These are phyloP conservation scores for Lepidothrix coronata DNA, from an alignment of 2,113 vertebrate genomes.

Conservation along the genomic window DNA sequence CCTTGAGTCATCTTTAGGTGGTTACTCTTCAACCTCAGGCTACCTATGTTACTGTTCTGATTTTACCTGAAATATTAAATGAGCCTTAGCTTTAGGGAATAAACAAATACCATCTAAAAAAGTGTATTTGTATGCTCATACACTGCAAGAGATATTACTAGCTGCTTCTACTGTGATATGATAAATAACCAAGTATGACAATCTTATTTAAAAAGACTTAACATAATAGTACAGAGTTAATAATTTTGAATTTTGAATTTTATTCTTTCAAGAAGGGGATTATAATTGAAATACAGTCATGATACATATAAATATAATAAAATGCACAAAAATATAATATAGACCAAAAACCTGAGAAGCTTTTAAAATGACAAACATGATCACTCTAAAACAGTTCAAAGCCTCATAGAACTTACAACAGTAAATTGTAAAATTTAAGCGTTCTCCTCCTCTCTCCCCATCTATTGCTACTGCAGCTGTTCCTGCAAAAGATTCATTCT, in stretches of 20 bases:
- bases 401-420: background rate
- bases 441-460: background rate
- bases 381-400: background rate
- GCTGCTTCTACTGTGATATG: background rate
- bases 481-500: background rate
- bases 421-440: background rate
- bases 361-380: background rate
- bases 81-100: background rate
- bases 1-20: background rate
- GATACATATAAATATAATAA: background rate
- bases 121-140: background rate
- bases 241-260: background rate
- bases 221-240: background rate
- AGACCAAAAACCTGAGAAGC: background rate
- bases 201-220: background rate
- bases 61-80: conserved; percentile 6
- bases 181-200: background rate
- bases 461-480: background rate
- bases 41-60: background rate
- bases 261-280: background rate
- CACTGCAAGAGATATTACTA: background rate
- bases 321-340: background rate
- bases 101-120: background rate
- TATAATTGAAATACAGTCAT: background rate
- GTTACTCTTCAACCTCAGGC: background rate